Base-by-base conservation (phyloP, 2,888 invertebrate species). In the Lathronympha strigana region DNA sequence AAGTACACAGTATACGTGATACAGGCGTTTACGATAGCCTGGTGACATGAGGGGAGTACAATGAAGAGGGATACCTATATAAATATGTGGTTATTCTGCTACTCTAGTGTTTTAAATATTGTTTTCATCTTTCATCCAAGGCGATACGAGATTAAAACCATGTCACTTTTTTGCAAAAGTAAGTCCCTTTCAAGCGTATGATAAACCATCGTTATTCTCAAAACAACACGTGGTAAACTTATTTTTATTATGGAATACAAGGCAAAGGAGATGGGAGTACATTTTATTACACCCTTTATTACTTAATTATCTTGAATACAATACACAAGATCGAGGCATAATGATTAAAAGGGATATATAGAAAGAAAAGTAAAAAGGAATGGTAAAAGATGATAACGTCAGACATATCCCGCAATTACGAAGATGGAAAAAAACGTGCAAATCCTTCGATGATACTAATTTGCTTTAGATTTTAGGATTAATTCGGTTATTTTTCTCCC, bases 1-100 rank as follows among this genome's bases (percentile, higher is more conserved):
- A 36, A 68, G 57, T 55, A 61, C 53, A 69, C 69, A 63, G 64
- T 66, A 54, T 67, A 67, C 53, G 64, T 53, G 58, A 64, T 64
- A 64, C 63, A 64, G 43, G 63, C 58, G 17, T 57, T 51, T 58
- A 63, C 57, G 50, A 40, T 33, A 43, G 57, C 50, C 50, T 43
- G 23, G 63, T 25, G 49, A 45, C 17, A 62, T 40, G 54, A 45
- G 11, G 11, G 28, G 28, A 33, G 25, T 43, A 58, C 58, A 53
- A 45, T 40, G 17, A 17, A 17, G 51, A 36, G 25, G 17, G 38
- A 31, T 17, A 15, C n/a, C n/a, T 38, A 25, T 23, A 47, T 17
- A 47, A 47, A 33, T 31, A 51, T 31, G 6, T 45, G 23, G 33
- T 36, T 58, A n/a, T 43, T 63, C n/a, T 6, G 25, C 45, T 23